phyloP scores from a whole-genome alignment of 1,140 invertebrate species.

The Apolygus lucorum region DNA sequence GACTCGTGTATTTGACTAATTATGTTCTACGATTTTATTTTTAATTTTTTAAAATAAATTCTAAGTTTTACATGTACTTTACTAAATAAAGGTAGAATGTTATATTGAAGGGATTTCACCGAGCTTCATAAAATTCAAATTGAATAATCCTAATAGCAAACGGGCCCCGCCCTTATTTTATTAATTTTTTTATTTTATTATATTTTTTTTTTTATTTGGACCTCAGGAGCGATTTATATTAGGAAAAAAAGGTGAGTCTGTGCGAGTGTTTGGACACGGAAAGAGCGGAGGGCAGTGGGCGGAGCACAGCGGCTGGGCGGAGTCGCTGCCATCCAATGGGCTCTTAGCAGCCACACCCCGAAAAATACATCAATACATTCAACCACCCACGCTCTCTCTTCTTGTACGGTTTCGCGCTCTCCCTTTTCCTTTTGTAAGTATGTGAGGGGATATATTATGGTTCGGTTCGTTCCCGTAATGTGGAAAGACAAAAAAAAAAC shows the following conservation, averaged over 20 bases:
- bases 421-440: background rate
- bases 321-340: constrained; percentile 14
- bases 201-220: background rate
- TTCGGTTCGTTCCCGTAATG: no score
- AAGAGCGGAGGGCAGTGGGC: constrained; percentile 4
- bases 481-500: no score
- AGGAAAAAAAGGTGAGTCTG: background rate
- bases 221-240: background rate
- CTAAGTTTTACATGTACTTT: no score
- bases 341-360: constrained; percentile 16
- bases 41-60: no score
- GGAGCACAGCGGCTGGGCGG: constrained; percentile 13
- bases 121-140: no score
- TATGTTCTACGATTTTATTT: no score
- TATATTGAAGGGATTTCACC: no score
- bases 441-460: background rate
- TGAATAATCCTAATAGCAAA: no score
- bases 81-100: no score
- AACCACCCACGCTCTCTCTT: constrained; percentile 15
- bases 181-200: no score
- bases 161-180: background rate
- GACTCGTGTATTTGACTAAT: no score
- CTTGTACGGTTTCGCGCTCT: background rate
- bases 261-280: background rate
- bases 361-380: constrained; percentile 24